Percentiles rank a stretch among this genome's conserved stretches.
phyloP scores from a whole-genome alignment of 2,797 vertebrate genomes.

The Hybognathus amarus region DNA sequence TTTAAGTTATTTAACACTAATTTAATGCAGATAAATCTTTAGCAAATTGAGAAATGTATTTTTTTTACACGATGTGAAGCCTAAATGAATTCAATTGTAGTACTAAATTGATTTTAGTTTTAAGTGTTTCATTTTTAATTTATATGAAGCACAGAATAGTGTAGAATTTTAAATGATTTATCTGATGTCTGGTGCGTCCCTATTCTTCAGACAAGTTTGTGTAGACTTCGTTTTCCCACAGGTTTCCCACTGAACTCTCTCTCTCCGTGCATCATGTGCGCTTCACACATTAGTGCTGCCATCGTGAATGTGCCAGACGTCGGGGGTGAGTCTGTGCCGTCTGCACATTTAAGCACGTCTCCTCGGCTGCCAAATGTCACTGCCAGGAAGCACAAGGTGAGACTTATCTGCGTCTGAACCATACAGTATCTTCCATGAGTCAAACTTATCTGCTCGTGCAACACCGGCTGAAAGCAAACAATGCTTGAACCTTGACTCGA shows the following conservation, averaged over 20 bases:
- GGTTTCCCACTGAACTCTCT: constrained; percentile 2
- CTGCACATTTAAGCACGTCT: constrained; percentile 22
- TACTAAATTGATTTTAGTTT: background rate
- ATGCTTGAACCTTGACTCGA: background rate
- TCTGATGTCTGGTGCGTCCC: background rate
- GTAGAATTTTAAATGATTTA: background rate
- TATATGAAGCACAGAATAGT: background rate
- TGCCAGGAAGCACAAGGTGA: background rate
- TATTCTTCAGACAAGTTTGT: background rate
- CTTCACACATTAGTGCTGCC: constrained; percentile 30
- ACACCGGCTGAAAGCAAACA: constrained; percentile 41
- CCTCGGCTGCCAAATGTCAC: constrained; percentile 30
- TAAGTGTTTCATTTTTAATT: background rate
- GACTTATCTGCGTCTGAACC: constrained; percentile 11
- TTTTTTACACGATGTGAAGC: background rate
- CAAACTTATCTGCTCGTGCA: constrained; percentile 36
- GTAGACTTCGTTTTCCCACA: background rate
- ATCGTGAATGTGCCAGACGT: constrained; percentile 37
- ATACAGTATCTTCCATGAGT: background rate
- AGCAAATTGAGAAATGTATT: background rate
- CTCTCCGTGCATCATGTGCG: background rate
- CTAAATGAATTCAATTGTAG: background rate
- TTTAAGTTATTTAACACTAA: background rate
- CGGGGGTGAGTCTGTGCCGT: background rate
- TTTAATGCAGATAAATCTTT: background rate